These are phyloP conservation scores for Cinclus cinclus DNA, from an alignment of 2,113 vertebrate species.

Conservation along the genomic window DNA sequence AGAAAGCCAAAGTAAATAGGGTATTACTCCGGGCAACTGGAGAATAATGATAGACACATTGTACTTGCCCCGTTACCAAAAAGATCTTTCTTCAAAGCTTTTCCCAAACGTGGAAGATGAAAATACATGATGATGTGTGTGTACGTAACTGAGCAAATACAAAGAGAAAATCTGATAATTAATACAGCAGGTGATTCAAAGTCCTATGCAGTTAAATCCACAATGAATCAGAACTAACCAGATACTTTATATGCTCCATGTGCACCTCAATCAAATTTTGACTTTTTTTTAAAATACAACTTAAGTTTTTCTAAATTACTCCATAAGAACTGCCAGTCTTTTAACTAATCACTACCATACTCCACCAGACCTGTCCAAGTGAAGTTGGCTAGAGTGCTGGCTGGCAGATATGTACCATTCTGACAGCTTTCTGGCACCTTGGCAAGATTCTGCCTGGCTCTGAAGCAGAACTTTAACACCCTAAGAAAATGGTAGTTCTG, in stretches of 20 bases:
- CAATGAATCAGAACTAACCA: background rate
- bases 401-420: slow-evolving; percentile 32
- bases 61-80: background rate
- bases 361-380: slow-evolving; percentile 44
- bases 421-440: slow-evolving; percentile 54
- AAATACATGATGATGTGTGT: background rate
- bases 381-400: slow-evolving; percentile 12
- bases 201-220: background rate
- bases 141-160: background rate
- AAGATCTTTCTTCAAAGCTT: background rate
- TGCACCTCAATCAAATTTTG: background rate
- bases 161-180: background rate
- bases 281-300: background rate
- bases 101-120: background rate
- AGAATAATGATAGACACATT: background rate
- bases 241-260: background rate
- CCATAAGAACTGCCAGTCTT: slow-evolving; percentile 34
- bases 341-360: slow-evolving; percentile 62
- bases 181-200: background rate
- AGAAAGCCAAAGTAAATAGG: background rate
- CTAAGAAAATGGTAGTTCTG: slow-evolving; percentile 45
- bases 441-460: slow-evolving; percentile 57
- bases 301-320: slow-evolving; percentile 24
- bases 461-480: slow-evolving; percentile 55
- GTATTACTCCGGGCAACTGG: background rate